Base-by-base conservation (phyloP, 1,140 invertebrate genomes). In the Heliothis virescens region DNA sequence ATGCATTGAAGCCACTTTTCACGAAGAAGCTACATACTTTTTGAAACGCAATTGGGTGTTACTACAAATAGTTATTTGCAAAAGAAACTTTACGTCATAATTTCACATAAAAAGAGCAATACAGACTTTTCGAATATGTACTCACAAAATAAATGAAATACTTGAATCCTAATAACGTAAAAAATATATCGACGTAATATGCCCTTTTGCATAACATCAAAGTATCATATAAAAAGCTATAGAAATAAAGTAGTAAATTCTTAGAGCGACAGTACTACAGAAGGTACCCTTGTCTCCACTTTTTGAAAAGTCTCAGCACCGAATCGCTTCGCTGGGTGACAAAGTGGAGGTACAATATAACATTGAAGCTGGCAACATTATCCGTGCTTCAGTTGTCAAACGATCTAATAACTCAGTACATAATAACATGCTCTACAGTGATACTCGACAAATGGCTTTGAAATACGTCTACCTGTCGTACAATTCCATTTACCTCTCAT, bases 381-480 rank as follows among this genome's bases (percentile, higher is more conserved):
- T 67, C 59, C 34, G 21, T n/a, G 67, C 48, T 71, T 16, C 21
- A 71, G 48, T 9, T 29, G 16, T 71, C 67, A 71, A 71, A 71
- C 63, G 16, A 71, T 71, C 12, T 71, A 71, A 71, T 71, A 71
- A 53, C 67, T 53, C 48, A 9, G 48, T 13, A 53, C 67, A 53
- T 71, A 13, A 67, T 67, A 48, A 12, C 48, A 10, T 26, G 48
- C 67, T 50, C 59, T 62, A 9, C 18, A 13, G 13, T 29, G 21
- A 12, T 62, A 18, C 59, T 62, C 26, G 10, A 62, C 26, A 21
- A 26, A 18, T 26, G 59, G 1, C 59, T 60, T 60, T 60, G 59
- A 55, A n/a, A 41, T 41, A 5, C 34, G 9, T 41, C 34, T 9
- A 41, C 34, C 9, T 5, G 34, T 5, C 34, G 9, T 41, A 41